Conservation (phyloP, 2,888 invertebrate species). For the Athalia rosae region DNA sequence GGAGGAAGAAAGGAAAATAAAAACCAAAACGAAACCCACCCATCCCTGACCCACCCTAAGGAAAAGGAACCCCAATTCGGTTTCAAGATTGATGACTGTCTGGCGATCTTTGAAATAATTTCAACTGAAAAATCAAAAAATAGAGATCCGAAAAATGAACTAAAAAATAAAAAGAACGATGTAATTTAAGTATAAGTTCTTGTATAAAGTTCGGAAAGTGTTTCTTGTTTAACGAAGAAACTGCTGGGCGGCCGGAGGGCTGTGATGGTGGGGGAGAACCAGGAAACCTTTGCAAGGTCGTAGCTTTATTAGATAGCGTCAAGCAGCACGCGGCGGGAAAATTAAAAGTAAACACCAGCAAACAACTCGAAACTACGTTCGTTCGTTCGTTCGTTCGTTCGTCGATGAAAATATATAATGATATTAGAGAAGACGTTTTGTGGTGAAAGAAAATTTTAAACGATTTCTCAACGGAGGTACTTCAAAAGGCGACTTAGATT, state of each 20-base stretch:
- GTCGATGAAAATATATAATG: conserved; percentile 16
- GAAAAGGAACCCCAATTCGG: too few relatives aligned
- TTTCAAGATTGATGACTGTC: too few relatives aligned
- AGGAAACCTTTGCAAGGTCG: conserved; percentile 30
- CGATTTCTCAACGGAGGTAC: not conserved
- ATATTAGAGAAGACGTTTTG: not conserved
- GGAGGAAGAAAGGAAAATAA: too few relatives aligned
- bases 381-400: not conserved
- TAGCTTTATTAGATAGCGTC: conserved; percentile 35
- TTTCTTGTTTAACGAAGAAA: conserved; percentile 36
- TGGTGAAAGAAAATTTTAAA: conserved; percentile 5
- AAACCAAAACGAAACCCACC: too few relatives aligned
- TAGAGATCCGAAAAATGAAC: not conserved
- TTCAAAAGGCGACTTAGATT: conserved; percentile 13
- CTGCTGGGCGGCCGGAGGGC: not conserved
- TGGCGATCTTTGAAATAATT: too few relatives aligned
- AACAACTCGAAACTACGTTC: conserved; percentile 24
- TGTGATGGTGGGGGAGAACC: too few relatives aligned
- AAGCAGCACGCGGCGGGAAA: conserved; percentile 17
- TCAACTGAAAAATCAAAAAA: not conserved
- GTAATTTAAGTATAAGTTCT: not conserved
- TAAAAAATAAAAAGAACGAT: not conserved
- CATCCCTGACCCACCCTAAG: too few relatives aligned
- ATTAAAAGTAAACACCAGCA: conserved; percentile 39
- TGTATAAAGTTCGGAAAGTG: conserved; percentile 7